Evolutionary conservation across 2,888 invertebrate genomes (phyloP).

Genomic region (Carpatolechia fugitivella): DNA sequence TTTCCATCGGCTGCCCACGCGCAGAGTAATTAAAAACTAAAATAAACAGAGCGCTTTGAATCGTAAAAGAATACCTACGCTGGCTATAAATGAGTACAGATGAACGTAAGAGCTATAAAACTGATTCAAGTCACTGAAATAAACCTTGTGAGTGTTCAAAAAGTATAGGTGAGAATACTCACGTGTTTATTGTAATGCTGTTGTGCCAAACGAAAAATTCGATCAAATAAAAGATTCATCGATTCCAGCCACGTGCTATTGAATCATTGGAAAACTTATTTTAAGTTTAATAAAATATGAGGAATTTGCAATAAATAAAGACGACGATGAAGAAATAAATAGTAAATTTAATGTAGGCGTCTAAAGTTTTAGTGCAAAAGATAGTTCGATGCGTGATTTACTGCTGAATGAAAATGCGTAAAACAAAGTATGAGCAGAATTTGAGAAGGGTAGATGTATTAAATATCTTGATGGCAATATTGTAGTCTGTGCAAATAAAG

Average conservation of each 20-base stretch:
- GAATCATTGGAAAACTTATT: constrained; percentile 43
- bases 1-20: constrained; percentile 67
- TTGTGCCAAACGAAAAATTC: constrained; percentile 57
- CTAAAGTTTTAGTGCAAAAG: constrained; percentile 22
- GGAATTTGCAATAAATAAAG: constrained; percentile 60
- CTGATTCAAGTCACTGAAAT: constrained; percentile 75
- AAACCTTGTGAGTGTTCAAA: constrained; percentile 66
- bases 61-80: constrained; percentile 77
- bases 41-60: constrained; percentile 77
- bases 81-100: constrained; percentile 76
- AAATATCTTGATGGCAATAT: not conserved
- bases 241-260: constrained; percentile 51
- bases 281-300: constrained; percentile 51
- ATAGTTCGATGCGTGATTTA: constrained; percentile 44
- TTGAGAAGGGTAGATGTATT: constrained; percentile 7
- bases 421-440: constrained; percentile 14
- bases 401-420: constrained; percentile 21
- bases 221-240: constrained; percentile 46
- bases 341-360: constrained; percentile 30
- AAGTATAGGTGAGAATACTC: constrained; percentile 64
- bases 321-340: constrained; percentile 52
- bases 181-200: constrained; percentile 52
- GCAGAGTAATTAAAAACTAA: constrained; percentile 78
- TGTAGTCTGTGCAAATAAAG: constrained; percentile 3
- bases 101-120: constrained; percentile 74